These are phyloP conservation scores for Tapera naevia DNA, from an alignment of 2,797 vertebrate genomes.

Conservation along the genomic window DNA sequence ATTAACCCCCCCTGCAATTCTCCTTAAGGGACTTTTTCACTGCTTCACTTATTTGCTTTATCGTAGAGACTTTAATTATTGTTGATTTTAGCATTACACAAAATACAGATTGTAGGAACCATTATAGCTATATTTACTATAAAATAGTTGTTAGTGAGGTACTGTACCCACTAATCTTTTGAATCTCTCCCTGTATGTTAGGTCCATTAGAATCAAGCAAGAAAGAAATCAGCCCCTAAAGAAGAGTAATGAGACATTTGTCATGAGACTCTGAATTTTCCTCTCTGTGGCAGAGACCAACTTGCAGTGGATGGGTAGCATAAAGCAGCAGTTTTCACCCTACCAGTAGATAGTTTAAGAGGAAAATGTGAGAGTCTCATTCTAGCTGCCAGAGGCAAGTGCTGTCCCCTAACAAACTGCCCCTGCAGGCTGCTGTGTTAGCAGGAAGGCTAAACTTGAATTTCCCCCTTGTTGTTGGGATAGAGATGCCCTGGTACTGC, in stretches of 20 bases:
- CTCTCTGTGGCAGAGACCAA: background rate
- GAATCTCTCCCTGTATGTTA: background rate
- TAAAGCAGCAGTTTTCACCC: background rate
- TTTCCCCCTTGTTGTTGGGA: background rate
- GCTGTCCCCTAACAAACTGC: background rate
- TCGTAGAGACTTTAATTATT: background rate
- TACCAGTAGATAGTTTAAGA: background rate
- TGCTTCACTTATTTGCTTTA: background rate
- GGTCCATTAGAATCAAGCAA: background rate
- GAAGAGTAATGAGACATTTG: background rate
- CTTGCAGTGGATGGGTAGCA: background rate
- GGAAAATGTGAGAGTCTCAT: background rate
- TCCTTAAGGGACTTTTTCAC: background rate
- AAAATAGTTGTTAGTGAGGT: background rate
- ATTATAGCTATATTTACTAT: background rate
- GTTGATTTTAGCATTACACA: background rate
- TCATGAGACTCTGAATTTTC: background rate
- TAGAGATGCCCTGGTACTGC: background rate
- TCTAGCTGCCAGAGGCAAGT: background rate
- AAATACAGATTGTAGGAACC: background rate
- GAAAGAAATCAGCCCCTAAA: background rate
- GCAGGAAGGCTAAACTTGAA: background rate
- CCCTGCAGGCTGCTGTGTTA: background rate
- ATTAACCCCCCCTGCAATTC: background rate
- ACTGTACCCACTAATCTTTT: background rate